Conservation (phyloP, 2,113 vertebrate genomes). For the Odontophorus gujanensis region DNA sequence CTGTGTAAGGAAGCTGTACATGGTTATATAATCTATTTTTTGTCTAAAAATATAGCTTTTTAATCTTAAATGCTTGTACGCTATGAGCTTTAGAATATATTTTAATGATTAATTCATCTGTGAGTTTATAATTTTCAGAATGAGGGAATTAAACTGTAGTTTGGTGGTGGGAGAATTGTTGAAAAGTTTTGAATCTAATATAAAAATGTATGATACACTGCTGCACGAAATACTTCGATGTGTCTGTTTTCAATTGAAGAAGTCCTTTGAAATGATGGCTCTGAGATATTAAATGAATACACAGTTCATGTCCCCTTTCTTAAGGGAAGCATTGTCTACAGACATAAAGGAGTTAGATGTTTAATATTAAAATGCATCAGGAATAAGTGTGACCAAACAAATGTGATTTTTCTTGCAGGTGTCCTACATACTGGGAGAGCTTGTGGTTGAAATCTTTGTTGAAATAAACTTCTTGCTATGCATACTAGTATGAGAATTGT, state of each 20-base stretch:
- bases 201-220: constrained; percentile 12
- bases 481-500: not conserved
- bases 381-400: not conserved
- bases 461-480: not conserved
- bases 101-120: constrained; percentile 13
- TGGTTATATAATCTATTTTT: constrained; percentile 64
- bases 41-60: constrained; percentile 43
- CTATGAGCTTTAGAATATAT: not conserved
- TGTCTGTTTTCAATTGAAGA: constrained; percentile 53
- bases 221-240: not conserved
- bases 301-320: not conserved
- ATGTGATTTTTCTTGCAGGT: not conserved
- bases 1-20: constrained; percentile 61
- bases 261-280: constrained; percentile 36
- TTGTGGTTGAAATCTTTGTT: not conserved
- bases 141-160: not conserved
- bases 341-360: not conserved
- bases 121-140: constrained; percentile 24
- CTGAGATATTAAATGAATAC: constrained; percentile 12
- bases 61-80: constrained; percentile 42
- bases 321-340: not conserved
- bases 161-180: not conserved
- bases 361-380: not conserved
- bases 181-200: not conserved
- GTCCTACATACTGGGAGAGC: not conserved